These are phyloP conservation scores for Apodemus agrarius DNA, from an alignment of 2,797 vertebrate genomes.

Conservation along the genomic window DNA sequence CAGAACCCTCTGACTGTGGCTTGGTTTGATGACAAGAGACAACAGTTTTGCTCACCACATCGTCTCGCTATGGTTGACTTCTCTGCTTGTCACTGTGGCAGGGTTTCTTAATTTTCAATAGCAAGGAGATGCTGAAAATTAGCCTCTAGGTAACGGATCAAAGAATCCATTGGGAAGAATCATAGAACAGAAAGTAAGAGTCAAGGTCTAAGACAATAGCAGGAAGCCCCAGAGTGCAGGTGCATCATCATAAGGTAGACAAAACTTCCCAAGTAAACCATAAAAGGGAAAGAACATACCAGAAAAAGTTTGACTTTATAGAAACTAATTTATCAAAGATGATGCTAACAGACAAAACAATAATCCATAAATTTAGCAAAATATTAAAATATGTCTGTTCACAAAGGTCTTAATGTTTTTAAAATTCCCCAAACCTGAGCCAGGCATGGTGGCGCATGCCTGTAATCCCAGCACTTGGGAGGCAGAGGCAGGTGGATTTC, in stretches of 20 bases:
- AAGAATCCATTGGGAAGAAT: neutral
- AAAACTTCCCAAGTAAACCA: neutral
- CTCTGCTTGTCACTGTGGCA: neutral
- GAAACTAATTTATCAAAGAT: neutral
- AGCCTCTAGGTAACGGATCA: neutral
- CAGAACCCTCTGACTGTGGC: neutral
- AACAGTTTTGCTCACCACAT: neutral
- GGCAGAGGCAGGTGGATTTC: too few species aligned
- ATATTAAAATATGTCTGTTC: neutral
- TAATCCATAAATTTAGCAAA: neutral
- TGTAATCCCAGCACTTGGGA: too few species aligned
- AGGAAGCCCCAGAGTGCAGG: neutral
- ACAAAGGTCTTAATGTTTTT: neutral
- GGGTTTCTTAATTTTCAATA: neutral
- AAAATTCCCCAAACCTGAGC: neutral
- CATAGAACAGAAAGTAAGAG: neutral
- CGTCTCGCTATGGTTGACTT: neutral
- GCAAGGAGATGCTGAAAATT: neutral
- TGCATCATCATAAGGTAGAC: neutral
- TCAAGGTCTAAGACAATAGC: too few species aligned
- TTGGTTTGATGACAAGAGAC: neutral
- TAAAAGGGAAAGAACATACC: neutral
- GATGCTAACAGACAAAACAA: neutral
- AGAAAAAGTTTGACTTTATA: neutral
- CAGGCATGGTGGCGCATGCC: too few species aligned